Evolutionary conservation across 2,888 invertebrate species (phyloP).

Genomic region (Gari tellinella): DNA sequence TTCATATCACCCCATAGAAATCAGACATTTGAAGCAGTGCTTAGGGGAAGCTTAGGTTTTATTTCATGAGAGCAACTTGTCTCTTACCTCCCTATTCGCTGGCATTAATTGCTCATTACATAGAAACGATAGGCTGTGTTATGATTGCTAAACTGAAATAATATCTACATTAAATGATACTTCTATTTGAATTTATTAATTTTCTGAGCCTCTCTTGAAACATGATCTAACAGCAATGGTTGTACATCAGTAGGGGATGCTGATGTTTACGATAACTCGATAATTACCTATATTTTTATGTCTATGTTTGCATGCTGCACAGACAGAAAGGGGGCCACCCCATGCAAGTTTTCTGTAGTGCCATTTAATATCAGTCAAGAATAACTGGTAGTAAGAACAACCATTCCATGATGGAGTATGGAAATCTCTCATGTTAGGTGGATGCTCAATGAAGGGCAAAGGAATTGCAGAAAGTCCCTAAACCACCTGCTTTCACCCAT

Average conservation of each 20-base stretch:
- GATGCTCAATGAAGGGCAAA: no score
- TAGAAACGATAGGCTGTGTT: constrained; percentile 33
- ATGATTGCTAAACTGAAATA: constrained; percentile 20
- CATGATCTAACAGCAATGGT: constrained; percentile 23
- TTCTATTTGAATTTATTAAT: constrained; percentile 60
- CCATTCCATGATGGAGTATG: no score
- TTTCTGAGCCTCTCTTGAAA: constrained; percentile 37
- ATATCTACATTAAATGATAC: constrained; percentile 42
- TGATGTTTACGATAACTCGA: constrained; percentile 42
- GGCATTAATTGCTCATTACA: constrained; percentile 56
- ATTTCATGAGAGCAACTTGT: constrained; percentile 42
- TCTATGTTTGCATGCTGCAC: constrained; percentile 28
- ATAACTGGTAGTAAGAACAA: no score
- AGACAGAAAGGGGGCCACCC: constrained; percentile 37
- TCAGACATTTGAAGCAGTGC: constrained; percentile 29
- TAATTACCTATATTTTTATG: constrained; percentile 60
- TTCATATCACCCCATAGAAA: constrained; percentile 56
- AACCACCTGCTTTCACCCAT: no score
- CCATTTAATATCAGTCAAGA: no score
- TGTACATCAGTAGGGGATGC: constrained; percentile 39
- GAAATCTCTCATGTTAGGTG: no score
- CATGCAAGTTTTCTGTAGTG: constrained; percentile 80
- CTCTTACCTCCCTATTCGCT: constrained; percentile 30
- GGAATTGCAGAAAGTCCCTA: no score
- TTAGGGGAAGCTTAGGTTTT: constrained; percentile 51